Evolutionary conservation across 37 sponge, comb jelly and placozoan species (phyloP), one percentile per base, ranked within the genome.

Genomic region (Aplysina aerophoba): DNA sequence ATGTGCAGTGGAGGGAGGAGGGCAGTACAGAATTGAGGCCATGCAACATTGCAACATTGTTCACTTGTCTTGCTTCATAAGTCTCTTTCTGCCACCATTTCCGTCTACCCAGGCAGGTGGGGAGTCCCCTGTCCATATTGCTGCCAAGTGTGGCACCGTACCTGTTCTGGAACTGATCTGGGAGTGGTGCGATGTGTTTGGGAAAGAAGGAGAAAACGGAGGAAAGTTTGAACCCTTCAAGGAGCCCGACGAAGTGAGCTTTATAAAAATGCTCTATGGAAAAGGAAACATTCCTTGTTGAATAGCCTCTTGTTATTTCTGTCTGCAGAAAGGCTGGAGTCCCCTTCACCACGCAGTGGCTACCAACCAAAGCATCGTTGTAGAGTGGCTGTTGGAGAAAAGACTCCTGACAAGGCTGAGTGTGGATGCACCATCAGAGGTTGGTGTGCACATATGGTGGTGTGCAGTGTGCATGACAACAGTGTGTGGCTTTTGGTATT

Each of bases 71-170:
- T n/a, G n/a, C n/a, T n/a, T 44, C 3, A 44, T 44, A 44, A 11
- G 50, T 44, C 50, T 44, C 50, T 44, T 44, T 44, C 50, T 44
- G 50, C 50, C 50, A 44, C 50, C 8, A 8, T 44, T 44, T 44
- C 50, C 11, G 4, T 28, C 24, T 62, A 11, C 28, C 16, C 78
- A 75, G 78, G 1, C 38, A 41, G 78, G 78, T 36, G 37, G 37
- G 78, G 25, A 40, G 15, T 53, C 78, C 54, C 78, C 78, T 24
- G 37, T 75, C 20, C 78, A 75, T 44, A 75, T 75, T 75, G 78
- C 78, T 75, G 78, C 78, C 20, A 38, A 22, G 25, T 41, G 3
- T 4, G 78, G 54, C 78, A 50, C 24, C 41, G 44, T 75, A 2
- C 25, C 1, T 40, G 54, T 41, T 22, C 78, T 75, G 44, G 54